These are phyloP conservation scores for Tethya wilhelma DNA, from an alignment of 37 sponge, comb jelly and placozoan genomes.

Conservation along the genomic window DNA sequence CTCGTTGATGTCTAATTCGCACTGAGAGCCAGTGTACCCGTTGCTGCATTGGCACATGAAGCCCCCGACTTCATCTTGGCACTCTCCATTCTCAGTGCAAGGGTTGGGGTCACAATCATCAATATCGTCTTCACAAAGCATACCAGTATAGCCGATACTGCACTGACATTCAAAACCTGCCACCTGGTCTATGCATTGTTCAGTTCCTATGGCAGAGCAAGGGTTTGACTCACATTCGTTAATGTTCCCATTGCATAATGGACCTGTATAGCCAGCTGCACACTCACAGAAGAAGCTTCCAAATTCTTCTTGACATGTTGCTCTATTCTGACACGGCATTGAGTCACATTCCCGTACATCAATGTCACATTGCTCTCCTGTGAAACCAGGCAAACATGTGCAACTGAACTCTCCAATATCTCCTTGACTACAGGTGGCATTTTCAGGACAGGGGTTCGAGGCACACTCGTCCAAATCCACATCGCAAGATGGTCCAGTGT, in stretches of 20 bases:
- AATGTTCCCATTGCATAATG: slow-evolving; percentile 20
- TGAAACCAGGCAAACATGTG: slow-evolving; percentile 20
- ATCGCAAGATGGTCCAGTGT: slow-evolving; percentile 56
- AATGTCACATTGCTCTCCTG: slow-evolving; percentile 23
- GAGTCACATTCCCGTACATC: slow-evolving; percentile 57
- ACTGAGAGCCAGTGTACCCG: slow-evolving; percentile 45
- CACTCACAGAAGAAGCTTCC: slow-evolving; percentile 26
- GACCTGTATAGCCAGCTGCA: background rate
- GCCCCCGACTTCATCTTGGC: slow-evolving; percentile 20
- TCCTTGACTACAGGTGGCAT: slow-evolving; percentile 43
- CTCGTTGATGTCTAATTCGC: slow-evolving; percentile 39
- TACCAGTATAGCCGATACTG: slow-evolving; percentile 34
- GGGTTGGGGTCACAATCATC: slow-evolving; percentile 40
- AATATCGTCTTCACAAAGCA: slow-evolving; percentile 22
- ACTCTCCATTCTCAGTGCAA: slow-evolving; percentile 58
- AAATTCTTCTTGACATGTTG: slow-evolving; percentile 11
- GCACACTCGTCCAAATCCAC: slow-evolving; percentile 55
- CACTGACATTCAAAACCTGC: slow-evolving; percentile 31
- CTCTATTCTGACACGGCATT: slow-evolving; percentile 37
- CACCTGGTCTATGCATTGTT: slow-evolving; percentile 35
- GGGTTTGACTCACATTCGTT: slow-evolving; percentile 42
- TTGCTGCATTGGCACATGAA: slow-evolving; percentile 48
- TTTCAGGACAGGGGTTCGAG: slow-evolving; percentile 29
- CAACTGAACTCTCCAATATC: slow-evolving; percentile 31
- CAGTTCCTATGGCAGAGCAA: slow-evolving; percentile 41